Evolutionary conservation across 1,140 invertebrate genomes (phyloP).

Genomic region (Ladona fulva): DNA sequence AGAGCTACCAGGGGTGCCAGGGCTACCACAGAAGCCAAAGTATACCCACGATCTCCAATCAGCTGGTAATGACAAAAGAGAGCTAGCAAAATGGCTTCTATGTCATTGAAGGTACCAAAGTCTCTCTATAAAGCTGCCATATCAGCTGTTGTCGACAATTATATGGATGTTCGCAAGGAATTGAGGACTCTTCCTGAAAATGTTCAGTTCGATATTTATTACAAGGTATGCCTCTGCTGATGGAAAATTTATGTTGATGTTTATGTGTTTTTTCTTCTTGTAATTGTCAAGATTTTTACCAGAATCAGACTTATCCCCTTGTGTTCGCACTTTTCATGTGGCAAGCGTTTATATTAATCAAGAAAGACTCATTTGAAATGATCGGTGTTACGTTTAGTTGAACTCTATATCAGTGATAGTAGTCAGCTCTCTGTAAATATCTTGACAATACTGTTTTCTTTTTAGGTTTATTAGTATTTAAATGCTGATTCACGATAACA

Average conservation of each 20-base stretch:
- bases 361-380: too few species aligned
- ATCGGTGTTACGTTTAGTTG: too few species aligned
- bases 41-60: neutral
- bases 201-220: conserved; percentile 55
- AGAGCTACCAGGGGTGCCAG: too few species aligned
- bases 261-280: too few species aligned
- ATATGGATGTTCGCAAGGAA: conserved; percentile 37
- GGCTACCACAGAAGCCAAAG: too few species aligned
- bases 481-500: conserved; percentile 31
- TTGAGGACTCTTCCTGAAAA: conserved; percentile 42
- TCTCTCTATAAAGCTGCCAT: conserved; percentile 29
- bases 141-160: conserved; percentile 35
- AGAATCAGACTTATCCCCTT: too few species aligned
- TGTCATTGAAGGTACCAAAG: conserved; percentile 18
- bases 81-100: neutral
- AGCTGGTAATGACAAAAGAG: neutral
- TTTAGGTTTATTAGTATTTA: conserved; percentile 28
- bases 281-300: too few species aligned
- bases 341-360: too few species aligned
- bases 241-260: too few species aligned
- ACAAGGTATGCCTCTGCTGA: conserved; percentile 39
- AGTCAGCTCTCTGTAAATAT: too few species aligned
- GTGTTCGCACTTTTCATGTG: too few species aligned
- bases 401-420: too few species aligned
- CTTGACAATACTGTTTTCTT: neutral